These are phyloP conservation scores for Parauchenoglanis ngamensis DNA, from an alignment of 2,797 vertebrate species.

Conservation along the genomic window DNA sequence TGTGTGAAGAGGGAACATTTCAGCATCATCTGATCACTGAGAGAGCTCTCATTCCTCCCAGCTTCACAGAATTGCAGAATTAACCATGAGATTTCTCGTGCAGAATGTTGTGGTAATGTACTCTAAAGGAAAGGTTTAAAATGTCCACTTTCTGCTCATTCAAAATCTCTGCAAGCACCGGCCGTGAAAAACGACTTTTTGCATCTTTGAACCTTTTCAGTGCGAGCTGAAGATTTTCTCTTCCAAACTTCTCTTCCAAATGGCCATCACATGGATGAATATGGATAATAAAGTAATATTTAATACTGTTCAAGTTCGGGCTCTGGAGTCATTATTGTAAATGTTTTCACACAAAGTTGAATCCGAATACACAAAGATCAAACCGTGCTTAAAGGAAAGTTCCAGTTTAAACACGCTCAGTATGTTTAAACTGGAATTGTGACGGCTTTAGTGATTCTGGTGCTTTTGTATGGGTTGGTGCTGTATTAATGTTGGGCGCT, in stretches of 20 bases:
- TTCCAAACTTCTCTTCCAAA: background rate
- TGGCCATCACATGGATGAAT: background rate
- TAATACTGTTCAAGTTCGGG: background rate
- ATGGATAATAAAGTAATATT: slow-evolving; percentile 10
- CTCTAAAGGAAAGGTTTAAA: background rate
- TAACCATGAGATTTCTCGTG: background rate
- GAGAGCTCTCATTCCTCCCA: background rate
- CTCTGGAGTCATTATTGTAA: background rate
- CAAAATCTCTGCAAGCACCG: background rate
- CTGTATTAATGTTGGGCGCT: background rate
- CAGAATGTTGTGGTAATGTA: background rate
- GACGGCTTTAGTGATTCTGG: background rate
- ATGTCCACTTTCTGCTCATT: background rate
- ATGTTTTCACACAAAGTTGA: background rate
- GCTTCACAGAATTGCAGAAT: background rate
- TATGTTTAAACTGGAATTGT: background rate
- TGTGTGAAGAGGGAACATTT: background rate
- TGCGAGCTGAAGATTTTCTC: background rate
- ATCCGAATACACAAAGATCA: background rate
- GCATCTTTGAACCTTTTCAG: background rate
- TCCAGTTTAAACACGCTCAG: background rate
- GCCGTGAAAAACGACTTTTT: background rate
- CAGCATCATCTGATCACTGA: background rate
- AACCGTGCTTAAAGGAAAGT: background rate
- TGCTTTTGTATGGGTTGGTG: background rate